phyloP scores from a whole-genome alignment of 2,113 vertebrate species.

The Polypterus bichir region DNA sequence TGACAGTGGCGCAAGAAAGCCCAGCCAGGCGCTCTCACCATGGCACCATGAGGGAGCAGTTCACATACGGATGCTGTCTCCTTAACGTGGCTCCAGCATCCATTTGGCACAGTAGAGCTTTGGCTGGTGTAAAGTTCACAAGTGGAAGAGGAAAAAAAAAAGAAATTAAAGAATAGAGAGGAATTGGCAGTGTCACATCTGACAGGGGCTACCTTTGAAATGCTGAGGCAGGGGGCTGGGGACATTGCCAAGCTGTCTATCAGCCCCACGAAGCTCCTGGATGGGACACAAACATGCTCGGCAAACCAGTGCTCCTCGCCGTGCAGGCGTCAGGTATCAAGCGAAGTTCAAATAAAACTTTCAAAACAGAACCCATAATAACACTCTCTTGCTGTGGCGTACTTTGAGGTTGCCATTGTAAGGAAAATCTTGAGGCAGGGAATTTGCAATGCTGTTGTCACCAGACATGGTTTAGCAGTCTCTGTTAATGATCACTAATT shows the following conservation, averaged over 20 bases:
- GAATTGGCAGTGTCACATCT: conserved; percentile 46
- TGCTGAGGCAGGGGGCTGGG: conserved; percentile 41
- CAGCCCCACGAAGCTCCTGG: conserved; percentile 59
- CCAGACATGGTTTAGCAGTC: too few relatives aligned
- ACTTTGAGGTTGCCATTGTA: too few relatives aligned
- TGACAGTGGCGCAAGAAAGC: conserved; percentile 26
- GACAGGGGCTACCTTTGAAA: conserved; percentile 47
- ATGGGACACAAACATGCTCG: conserved; percentile 35
- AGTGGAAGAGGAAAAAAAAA: conserved; percentile 45
- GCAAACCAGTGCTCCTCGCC: too few relatives aligned
- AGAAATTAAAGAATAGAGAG: conserved; percentile 54
- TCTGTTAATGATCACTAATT: too few relatives aligned
- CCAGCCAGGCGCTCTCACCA: conserved; percentile 32
- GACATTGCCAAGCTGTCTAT: conserved; percentile 59
- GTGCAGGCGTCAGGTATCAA: too few relatives aligned
- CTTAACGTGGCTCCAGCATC: conserved; percentile 45
- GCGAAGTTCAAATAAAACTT: too few relatives aligned
- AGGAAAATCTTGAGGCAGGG: too few relatives aligned
- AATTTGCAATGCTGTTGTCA: too few relatives aligned
- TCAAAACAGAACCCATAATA: too few relatives aligned
- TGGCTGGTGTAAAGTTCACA: conserved; percentile 11
- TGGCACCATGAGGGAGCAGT: conserved; percentile 43
- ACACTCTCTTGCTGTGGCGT: too few relatives aligned
- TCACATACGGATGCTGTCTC: conserved; percentile 44
- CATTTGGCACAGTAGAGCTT: conserved; percentile 52